Percentiles rank a stretch among this genome's conserved stretches.
Evolutionary conservation across 1,140 invertebrate species (phyloP).

Genomic region (Dinoponera quadriceps): DNA sequence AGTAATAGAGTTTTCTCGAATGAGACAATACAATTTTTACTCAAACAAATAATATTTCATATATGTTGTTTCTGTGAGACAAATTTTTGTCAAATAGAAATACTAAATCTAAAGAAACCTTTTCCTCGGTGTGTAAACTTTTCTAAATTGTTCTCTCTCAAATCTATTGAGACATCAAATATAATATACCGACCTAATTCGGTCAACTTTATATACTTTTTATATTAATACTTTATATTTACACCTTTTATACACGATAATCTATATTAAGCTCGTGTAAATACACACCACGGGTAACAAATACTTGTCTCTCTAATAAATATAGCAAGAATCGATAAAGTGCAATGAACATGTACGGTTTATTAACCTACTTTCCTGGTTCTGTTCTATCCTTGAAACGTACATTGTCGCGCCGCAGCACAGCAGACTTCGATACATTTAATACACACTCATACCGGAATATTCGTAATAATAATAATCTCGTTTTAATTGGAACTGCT

Average conservation of each 20-base stretch:
- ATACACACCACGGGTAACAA: slow-evolving; percentile 28
- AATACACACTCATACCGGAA: neutral
- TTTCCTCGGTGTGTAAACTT: no score
- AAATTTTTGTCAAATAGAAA: no score
- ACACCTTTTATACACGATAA: slow-evolving; percentile 15
- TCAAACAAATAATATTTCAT: no score
- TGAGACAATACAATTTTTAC: no score
- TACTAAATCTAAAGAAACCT: no score
- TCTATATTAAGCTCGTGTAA: slow-evolving; percentile 39
- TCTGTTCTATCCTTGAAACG: slow-evolving; percentile 51
- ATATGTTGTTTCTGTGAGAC: no score
- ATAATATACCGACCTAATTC: neutral
- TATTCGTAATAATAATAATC: neutral
- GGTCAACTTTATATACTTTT: slow-evolving; percentile 47
- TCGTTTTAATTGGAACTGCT: slow-evolving; percentile 7
- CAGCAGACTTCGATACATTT: slow-evolving; percentile 21
- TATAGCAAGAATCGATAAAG: slow-evolving; percentile 56
- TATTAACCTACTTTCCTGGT: slow-evolving; percentile 57
- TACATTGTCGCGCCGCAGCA: slow-evolving; percentile 6
- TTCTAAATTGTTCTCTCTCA: neutral
- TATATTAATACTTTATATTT: no score
- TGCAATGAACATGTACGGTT: slow-evolving; percentile 58
- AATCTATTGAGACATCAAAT: neutral
- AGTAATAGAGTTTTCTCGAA: no score
- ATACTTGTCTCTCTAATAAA: slow-evolving; percentile 58